phyloP scores from a whole-genome alignment of 1,140 invertebrate genomes.

The Drosophila tristis region DNA sequence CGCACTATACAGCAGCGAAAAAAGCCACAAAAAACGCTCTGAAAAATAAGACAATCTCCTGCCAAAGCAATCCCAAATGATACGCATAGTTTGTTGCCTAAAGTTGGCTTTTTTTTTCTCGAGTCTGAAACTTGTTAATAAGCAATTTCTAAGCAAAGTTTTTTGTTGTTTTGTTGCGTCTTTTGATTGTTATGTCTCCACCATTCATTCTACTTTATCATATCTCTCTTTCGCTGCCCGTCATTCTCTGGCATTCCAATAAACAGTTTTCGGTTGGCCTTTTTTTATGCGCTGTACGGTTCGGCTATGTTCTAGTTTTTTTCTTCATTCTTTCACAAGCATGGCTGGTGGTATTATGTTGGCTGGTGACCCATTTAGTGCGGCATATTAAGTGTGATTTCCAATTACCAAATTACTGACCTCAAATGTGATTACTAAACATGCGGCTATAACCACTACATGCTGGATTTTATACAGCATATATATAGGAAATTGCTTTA shows the following conservation, averaged over 20 bases:
- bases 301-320: too few relatives aligned
- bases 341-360: conserved; percentile 12
- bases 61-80: background rate
- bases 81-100: background rate
- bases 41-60: background rate
- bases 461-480: too few relatives aligned
- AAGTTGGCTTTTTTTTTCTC: background rate
- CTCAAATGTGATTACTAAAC: conserved; percentile 61
- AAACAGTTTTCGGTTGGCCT: conserved; percentile 30
- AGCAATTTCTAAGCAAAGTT: conserved; percentile 34
- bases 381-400: conserved; percentile 48
- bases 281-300: conserved; percentile 14
- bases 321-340: conserved; percentile 8
- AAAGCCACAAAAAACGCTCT: background rate
- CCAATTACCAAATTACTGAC: conserved; percentile 80
- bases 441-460: conserved; percentile 34
- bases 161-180: conserved; percentile 9
- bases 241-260: conserved; percentile 45
- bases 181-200: conserved; percentile 35
- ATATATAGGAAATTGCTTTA: conserved; percentile 53
- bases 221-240: conserved; percentile 35
- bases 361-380: conserved; percentile 56
- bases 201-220: conserved; percentile 12
- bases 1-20: background rate
- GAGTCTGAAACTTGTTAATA: conserved; percentile 21